A percentile compares a stretch with the other conserved stretches of the same genome.
Conservation (phyloP, 2,113 vertebrate genomes). For the Alectura lathami region DNA sequence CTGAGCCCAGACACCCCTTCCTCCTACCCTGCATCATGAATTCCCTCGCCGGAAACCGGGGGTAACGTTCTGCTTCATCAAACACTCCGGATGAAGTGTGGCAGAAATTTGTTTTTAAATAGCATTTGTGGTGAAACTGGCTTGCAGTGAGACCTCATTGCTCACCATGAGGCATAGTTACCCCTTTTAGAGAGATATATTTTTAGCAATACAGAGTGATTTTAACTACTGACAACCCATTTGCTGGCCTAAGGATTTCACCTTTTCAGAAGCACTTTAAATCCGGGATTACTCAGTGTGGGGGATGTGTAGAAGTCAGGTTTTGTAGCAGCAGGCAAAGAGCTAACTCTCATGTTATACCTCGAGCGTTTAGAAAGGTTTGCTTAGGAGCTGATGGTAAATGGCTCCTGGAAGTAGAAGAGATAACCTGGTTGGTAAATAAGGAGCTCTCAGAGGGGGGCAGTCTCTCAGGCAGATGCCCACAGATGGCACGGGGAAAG, state of each 20-base stretch:
- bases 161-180: background rate
- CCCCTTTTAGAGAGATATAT: background rate
- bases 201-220: background rate
- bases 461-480: too few relatives aligned
- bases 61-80: fast-evolving
- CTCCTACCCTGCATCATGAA: fast-evolving
- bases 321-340: background rate
- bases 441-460: too few relatives aligned
- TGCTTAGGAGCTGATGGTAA: background rate
- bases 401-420: background rate
- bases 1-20: background rate
- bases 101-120: background rate
- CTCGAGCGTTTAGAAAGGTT: background rate
- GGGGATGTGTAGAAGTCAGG: background rate
- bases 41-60: background rate
- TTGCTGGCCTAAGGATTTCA: background rate
- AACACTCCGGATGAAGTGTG: fast-evolving
- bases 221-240: background rate
- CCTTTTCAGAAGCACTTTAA: background rate
- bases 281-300: background rate
- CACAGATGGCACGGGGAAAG: too few relatives aligned
- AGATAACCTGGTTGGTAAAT: background rate
- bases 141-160: background rate
- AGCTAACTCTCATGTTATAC: background rate
- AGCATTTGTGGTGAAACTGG: background rate